Evolutionary conservation across 2,797 vertebrate genomes (phyloP).

Genomic region (Ataeniobius toweri): DNA sequence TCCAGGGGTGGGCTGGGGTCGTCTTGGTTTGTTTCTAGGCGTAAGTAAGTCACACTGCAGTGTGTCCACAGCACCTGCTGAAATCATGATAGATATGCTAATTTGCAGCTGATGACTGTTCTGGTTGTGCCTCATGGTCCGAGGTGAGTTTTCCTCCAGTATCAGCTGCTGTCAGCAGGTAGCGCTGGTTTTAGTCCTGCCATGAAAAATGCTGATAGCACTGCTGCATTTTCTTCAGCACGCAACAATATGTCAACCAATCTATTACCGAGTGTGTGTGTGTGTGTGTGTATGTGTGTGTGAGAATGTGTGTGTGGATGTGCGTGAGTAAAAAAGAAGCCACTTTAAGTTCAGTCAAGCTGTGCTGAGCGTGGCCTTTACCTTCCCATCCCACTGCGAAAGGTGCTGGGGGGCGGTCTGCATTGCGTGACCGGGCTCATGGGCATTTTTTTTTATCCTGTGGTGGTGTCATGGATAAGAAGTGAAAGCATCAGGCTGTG

Average conservation of each 20-base stretch:
- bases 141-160: conserved; percentile 51
- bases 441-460: conserved; percentile 42
- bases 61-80: conserved; percentile 45
- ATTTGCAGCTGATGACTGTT: conserved; percentile 64
- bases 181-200: conserved; percentile 44
- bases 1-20: conserved; percentile 26
- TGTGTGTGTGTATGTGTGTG: conserved; percentile 21
- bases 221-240: conserved; percentile 40
- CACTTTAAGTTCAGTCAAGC: conserved; percentile 64
- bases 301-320: conserved; percentile 18
- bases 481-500: conserved; percentile 23
- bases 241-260: conserved; percentile 45
- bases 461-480: conserved; percentile 38
- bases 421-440: conserved; percentile 56
- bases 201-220: conserved; percentile 59
- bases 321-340: conserved; percentile 25
- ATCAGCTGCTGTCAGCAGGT: conserved; percentile 67
- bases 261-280: conserved; percentile 25
- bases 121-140: conserved; percentile 46
- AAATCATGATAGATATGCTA: conserved; percentile 69
- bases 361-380: conserved; percentile 60
- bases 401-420: conserved; percentile 39
- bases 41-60: conserved; percentile 44
- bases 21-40: conserved; percentile 39
- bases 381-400: conserved; percentile 39